Evolutionary conservation across 2,113 vertebrate genomes (phyloP), one percentile per base, ranked within the genome.

Genomic region (Ornithorhynchus anatinus): DNA sequence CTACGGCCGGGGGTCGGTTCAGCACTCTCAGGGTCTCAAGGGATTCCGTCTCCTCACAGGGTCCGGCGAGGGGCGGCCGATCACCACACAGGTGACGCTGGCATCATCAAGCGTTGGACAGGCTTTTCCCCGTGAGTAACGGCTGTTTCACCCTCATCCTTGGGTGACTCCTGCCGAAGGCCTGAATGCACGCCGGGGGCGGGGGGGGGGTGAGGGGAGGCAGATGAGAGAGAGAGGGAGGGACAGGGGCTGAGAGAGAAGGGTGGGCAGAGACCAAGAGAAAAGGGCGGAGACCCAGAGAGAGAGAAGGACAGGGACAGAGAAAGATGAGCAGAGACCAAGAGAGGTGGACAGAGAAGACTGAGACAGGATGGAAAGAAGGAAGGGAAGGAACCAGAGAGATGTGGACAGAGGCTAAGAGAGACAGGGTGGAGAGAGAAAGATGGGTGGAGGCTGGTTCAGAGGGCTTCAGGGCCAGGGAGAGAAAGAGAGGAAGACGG

Each of bases 91-190:
- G 77, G 52, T 68, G 29, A 29, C 56, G 15, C 39, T 6, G 47
- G 72, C 43, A 13, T 40, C 62, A 13, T 38, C 62, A 0, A 61
- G 57, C 3, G 51, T 43, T 8, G 1, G 50, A 32, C 16, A 25
- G 35, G 19, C 59, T 25, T 33, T 42, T 4, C 14, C 10, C 12
- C 45, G 85, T 85, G 69, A 58, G 85, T 72, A 23, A 8, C 1
- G 7, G 5, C 12, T 17, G 3, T 10, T 6, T 25, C 13, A 8
- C 1, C 9, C 11, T n/a, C n/a, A n/a, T 6, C 43, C 1, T 3
- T 7, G 36, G 2, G 23, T 9, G 19, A 10, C 23, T 7, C 50
- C 3, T 7, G 20, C 14, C 33, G 0, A 13, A 10, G 37, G 8
- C 31, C 1, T 3, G 15, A 1, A 1, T 20, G 38, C 38, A 1